These are phyloP conservation scores for Ceratina australensis DNA, from an alignment of 1,140 invertebrate genomes.

Conservation along the genomic window DNA sequence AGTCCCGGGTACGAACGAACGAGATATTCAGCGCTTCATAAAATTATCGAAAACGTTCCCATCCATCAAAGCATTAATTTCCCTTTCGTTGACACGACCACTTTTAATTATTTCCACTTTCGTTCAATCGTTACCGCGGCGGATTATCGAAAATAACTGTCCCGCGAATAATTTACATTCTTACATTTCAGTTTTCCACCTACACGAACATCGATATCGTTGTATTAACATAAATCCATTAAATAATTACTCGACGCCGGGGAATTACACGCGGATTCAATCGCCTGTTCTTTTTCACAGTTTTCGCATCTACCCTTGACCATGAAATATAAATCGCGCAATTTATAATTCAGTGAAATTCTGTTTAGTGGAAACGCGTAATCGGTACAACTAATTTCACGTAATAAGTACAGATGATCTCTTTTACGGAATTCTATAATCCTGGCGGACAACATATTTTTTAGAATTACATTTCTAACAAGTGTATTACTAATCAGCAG, in stretches of 20 bases:
- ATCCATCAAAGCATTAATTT: slow-evolving; percentile 47
- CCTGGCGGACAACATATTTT: too few species aligned
- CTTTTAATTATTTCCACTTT: slow-evolving; percentile 51
- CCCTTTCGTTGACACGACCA: slow-evolving; percentile 40
- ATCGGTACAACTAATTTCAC: neutral
- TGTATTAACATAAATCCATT: neutral
- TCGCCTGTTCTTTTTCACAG: neutral
- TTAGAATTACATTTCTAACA: too few species aligned
- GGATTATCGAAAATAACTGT: slow-evolving; percentile 44
- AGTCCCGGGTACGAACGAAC: slow-evolving; percentile 28
- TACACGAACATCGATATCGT: neutral
- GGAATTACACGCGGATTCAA: neutral
- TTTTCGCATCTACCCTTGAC: neutral
- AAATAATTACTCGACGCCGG: neutral
- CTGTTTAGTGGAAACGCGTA: neutral
- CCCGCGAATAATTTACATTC: slow-evolving; percentile 29
- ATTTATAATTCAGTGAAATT: neutral
- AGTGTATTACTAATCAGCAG: too few species aligned
- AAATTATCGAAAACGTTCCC: slow-evolving; percentile 47
- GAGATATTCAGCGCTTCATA: slow-evolving; percentile 36
- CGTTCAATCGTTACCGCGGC: slow-evolving; percentile 1
- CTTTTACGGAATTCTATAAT: too few species aligned
- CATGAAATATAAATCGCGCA: slow-evolving; percentile 6
- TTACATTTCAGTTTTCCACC: slow-evolving; percentile 17
- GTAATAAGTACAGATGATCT: too few species aligned